Percentiles rank a stretch among this genome's conserved stretches.
Conservation (phyloP, 2,797 vertebrate species). For the Sylvia borin region DNA sequence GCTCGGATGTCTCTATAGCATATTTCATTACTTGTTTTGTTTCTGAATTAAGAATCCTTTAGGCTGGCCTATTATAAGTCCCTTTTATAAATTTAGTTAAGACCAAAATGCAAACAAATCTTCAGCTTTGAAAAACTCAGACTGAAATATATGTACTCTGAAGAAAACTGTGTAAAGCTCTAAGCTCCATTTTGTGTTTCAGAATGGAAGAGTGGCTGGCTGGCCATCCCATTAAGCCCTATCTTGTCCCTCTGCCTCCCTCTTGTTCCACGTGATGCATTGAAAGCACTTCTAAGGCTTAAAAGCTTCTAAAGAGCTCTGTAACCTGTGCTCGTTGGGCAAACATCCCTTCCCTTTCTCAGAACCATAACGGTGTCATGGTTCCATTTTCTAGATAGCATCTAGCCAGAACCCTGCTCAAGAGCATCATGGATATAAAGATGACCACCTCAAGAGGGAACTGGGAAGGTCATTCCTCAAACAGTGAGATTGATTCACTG, state of each 20-base stretch:
- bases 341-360: neutral
- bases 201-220: neutral
- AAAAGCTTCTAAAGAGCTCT: neutral
- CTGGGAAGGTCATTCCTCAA: neutral
- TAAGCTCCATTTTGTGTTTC: neutral
- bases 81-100: neutral
- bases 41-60: neutral
- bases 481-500: neutral
- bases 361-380: accelerated
- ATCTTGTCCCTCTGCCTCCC: neutral
- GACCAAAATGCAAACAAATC: neutral
- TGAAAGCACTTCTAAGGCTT: neutral
- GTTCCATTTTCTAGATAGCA: neutral
- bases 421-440: neutral
- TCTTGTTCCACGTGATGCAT: neutral
- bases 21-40: neutral
- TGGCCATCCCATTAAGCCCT: neutral
- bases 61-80: neutral
- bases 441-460: neutral
- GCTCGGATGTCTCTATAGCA: neutral
- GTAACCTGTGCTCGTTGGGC: neutral
- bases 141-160: neutral
- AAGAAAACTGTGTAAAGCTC: neutral
- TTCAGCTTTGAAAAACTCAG: neutral
- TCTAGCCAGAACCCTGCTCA: neutral